Conservation (phyloP, 2,113 vertebrate genomes). For the Circaetus gallicus region DNA sequence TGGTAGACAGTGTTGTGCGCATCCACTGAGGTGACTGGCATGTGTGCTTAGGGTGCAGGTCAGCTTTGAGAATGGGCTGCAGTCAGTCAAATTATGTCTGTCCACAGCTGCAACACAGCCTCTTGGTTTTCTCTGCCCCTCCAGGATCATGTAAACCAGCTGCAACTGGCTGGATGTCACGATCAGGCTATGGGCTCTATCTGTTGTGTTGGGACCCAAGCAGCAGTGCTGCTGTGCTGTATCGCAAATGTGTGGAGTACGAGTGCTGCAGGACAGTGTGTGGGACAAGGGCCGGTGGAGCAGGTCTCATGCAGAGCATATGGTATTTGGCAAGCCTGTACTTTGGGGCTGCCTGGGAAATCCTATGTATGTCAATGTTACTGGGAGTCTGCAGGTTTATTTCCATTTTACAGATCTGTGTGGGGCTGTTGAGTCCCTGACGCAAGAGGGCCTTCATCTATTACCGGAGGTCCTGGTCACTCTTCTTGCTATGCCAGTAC, state of each 20-base stretch:
- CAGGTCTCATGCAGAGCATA: neutral
- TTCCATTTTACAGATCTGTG: neutral
- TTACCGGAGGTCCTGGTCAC: neutral
- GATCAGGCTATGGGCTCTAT: neutral
- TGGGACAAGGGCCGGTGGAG: neutral
- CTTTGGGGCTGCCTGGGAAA: neutral
- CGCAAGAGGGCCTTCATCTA: neutral
- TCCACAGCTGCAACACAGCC: neutral
- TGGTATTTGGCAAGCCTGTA: neutral
- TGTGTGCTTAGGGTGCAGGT: neutral
- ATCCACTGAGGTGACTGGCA: neutral
- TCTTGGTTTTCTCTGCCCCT: neutral
- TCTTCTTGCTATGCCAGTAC: neutral
- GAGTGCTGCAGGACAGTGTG: neutral
- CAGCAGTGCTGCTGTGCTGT: neutral
- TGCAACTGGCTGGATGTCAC: neutral
- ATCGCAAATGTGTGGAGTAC: neutral
- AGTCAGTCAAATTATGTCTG: neutral
- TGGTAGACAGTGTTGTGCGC: rapidly evolving
- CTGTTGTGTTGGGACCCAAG: neutral
- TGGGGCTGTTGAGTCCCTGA: neutral
- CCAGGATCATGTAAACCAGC: neutral
- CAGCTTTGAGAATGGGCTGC: neutral
- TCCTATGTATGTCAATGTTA: neutral
- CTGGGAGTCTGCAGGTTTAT: neutral